Percentiles rank a stretch among this genome's conserved stretches.
These are phyloP conservation scores for Habropoda laboriosa DNA, from an alignment of 1,140 invertebrate genomes.

Conservation along the genomic window DNA sequence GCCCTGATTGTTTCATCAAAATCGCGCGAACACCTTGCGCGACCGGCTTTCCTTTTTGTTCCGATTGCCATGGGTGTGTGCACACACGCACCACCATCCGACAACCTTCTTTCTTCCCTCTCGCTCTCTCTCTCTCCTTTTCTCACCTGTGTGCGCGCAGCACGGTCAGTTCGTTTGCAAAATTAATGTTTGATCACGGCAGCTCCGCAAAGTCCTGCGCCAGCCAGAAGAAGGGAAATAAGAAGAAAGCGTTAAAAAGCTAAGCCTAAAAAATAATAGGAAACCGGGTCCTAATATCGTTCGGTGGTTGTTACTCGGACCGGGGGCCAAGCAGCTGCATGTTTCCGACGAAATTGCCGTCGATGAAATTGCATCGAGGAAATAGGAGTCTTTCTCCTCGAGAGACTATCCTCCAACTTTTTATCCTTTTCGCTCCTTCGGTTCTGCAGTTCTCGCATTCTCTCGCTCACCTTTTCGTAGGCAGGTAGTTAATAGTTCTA, in stretches of 20 bases:
- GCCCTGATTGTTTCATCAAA: slow-evolving; percentile 55
- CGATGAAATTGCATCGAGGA: slow-evolving; percentile 54
- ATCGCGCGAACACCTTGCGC: slow-evolving; percentile 55
- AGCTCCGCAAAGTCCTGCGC: slow-evolving; percentile 48
- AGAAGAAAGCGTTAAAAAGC: slow-evolving; percentile 13
- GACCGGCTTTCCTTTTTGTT: slow-evolving; percentile 17
- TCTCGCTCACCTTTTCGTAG: not conserved
- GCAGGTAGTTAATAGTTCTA: slow-evolving; percentile 20
- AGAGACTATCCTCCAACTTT: slow-evolving; percentile 8
- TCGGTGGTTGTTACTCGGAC: slow-evolving; percentile 48
- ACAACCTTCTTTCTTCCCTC: not conserved
- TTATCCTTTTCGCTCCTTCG: not conserved
- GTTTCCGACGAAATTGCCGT: slow-evolving; percentile 61
- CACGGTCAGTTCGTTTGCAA: slow-evolving; percentile 47
- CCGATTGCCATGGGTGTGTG: not conserved
- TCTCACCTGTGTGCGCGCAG: not conserved
- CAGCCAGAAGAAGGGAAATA: slow-evolving; percentile 15
- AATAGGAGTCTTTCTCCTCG: slow-evolving; percentile 26
- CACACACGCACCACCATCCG: too few species aligned
- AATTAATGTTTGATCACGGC: slow-evolving; percentile 63
- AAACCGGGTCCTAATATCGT: slow-evolving; percentile 48
- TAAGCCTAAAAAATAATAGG: slow-evolving; percentile 42
- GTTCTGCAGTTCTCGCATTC: not conserved
- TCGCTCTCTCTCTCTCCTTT: not conserved
- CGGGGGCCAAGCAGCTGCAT: slow-evolving; percentile 64